Conservation (phyloP, 2,113 vertebrate genomes). For the Poecilia latipinna region DNA sequence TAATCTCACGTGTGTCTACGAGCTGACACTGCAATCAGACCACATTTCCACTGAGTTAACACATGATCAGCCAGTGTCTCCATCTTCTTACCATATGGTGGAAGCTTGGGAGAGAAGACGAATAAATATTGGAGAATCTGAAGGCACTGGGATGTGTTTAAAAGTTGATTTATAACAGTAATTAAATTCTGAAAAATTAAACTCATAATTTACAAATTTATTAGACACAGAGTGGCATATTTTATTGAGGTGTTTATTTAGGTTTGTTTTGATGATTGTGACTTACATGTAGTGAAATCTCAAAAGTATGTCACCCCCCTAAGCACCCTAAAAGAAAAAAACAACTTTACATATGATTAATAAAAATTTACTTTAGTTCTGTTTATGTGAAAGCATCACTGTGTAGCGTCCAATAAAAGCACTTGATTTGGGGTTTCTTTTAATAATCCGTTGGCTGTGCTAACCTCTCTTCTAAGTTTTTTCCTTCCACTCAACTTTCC, state of each 20-base stretch:
- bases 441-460: not conserved
- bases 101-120: not conserved
- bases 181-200: not conserved
- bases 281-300: not conserved
- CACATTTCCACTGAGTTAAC: constrained; percentile 1
- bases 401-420: not conserved
- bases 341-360: no score
- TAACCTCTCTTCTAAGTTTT: not conserved
- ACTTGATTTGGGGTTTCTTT: not conserved
- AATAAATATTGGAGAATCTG: not conserved
- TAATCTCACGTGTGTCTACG: constrained; percentile 5
- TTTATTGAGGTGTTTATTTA: not conserved
- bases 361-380: no score
- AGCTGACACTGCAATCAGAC: not conserved
- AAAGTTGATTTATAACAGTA: no score
- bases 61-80: not conserved
- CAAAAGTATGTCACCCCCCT: not conserved
- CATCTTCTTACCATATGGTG: not conserved
- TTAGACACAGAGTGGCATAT: not conserved
- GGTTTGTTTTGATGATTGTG: not conserved
- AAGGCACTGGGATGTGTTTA: not conserved
- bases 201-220: not conserved
- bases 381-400: not conserved
- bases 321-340: no score
- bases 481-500: not conserved